Evolutionary conservation across 1,140 invertebrate species (phyloP).

Genomic region (Pomacea maculata): DNA sequence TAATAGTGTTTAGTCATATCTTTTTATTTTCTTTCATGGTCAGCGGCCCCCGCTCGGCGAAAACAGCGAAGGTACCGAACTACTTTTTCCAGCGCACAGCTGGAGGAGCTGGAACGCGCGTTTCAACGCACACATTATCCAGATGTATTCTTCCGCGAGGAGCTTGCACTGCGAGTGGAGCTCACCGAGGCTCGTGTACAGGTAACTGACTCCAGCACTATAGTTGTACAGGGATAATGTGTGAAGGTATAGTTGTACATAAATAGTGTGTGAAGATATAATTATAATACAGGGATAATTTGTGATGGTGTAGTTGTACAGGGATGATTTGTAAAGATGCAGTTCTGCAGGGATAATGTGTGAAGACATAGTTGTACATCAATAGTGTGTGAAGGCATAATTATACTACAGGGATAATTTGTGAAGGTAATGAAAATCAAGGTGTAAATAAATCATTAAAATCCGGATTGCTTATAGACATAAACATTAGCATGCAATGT

Average conservation of each 20-base stretch:
- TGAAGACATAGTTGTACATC: too few relatives aligned
- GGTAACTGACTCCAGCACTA: conserved; percentile 31
- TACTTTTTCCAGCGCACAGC: conserved; percentile 62
- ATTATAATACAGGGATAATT: not conserved
- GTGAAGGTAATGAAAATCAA: too few relatives aligned
- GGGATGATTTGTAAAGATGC: not conserved
- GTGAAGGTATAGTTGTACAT: not conserved
- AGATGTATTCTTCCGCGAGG: conserved; percentile 62
- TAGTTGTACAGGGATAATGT: not conserved
- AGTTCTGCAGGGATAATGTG: not conserved
- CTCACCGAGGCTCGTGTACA: conserved; percentile 59
- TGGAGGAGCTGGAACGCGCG: conserved; percentile 62
- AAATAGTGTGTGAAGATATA: too few relatives aligned
- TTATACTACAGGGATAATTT: too few relatives aligned
- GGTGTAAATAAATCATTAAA: too few relatives aligned
- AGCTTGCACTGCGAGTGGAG: conserved; percentile 57
- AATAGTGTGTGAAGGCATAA: too few relatives aligned
- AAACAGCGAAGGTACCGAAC: conserved; percentile 61
- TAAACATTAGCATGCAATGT: too few relatives aligned
- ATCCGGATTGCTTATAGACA: too few relatives aligned
- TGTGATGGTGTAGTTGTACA: not conserved
- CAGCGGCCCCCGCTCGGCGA: conserved; percentile 25
- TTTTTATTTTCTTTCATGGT: conserved; percentile 5
- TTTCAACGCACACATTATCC: conserved; percentile 65
- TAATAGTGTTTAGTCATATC: too few relatives aligned